Conservation (phyloP, 2,797 vertebrate species). For the Centropyge bicolor region DNA sequence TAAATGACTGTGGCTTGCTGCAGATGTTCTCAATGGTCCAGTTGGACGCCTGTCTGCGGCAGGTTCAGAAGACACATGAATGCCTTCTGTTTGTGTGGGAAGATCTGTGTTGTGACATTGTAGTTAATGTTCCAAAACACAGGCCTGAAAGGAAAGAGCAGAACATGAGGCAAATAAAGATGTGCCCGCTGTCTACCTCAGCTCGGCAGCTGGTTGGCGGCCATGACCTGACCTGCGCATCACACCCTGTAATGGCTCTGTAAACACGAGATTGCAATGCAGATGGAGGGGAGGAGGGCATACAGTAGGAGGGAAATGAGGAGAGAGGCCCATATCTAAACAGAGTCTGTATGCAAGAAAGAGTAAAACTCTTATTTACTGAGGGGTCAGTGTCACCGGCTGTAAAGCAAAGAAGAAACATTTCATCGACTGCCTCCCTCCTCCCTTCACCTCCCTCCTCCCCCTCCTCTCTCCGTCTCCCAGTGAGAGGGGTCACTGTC, state of each 20-base stretch:
- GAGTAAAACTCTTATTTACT: conserved; percentile 62
- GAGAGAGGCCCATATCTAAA: conserved; percentile 50
- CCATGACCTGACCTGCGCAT: conserved; percentile 66
- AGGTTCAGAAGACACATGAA: conserved; percentile 62
- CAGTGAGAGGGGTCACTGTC: conserved; percentile 67
- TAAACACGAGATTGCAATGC: conserved; percentile 59
- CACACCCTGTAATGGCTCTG: conserved; percentile 66
- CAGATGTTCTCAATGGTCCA: conserved; percentile 65
- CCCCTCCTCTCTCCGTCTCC: conserved; percentile 52
- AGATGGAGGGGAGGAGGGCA: conserved; percentile 52
- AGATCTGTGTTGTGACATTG: conserved; percentile 51
- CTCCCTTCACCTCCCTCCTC: conserved; percentile 28
- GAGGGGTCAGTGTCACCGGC: conserved; percentile 64
- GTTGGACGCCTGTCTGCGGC: conserved; percentile 55
- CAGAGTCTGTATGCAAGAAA: conserved; percentile 35
- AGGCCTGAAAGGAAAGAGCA: conserved; percentile 47
- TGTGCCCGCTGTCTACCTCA: conserved; percentile 51
- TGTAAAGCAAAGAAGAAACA: conserved; percentile 59
- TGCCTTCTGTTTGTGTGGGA: conserved; percentile 57
- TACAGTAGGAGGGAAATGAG: conserved; percentile 37
- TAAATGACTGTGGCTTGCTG: conserved; percentile 56
- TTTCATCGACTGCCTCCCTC: conserved; percentile 55
- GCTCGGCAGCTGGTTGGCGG: conserved; percentile 68
- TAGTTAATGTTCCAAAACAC: conserved; percentile 51
- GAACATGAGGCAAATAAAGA: conserved; percentile 51